phyloP scores from a whole-genome alignment of 2,888 invertebrate genomes.

The Parnassius glacialis region DNA sequence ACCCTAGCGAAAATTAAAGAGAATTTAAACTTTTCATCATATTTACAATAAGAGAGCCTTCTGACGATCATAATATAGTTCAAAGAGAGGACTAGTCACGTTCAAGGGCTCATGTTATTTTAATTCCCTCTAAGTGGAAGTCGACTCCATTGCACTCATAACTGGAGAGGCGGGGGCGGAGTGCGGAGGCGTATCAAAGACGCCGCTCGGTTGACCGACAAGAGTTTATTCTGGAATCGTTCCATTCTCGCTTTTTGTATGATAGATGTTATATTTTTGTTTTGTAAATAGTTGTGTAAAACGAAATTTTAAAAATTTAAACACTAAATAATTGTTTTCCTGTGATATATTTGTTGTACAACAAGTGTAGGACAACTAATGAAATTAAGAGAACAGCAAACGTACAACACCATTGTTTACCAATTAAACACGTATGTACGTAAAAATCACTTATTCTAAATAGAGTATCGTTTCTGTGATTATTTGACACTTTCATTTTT shows the following conservation, averaged over 20 bases:
- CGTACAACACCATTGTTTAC: too few species aligned
- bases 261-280: not conserved
- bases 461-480: too few species aligned
- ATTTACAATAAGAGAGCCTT: constrained; percentile 16
- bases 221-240: constrained; percentile 40
- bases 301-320: too few species aligned
- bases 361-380: too few species aligned
- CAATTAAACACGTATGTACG: too few species aligned
- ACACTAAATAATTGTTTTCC: too few species aligned
- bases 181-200: constrained; percentile 52
- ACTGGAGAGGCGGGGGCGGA: constrained; percentile 26
- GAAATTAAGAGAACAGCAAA: too few species aligned
- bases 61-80: constrained; percentile 12
- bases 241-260: not conserved
- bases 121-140: constrained; percentile 59
- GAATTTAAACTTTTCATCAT: constrained; percentile 18
- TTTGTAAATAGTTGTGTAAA: not conserved
- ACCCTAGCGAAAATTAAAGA: constrained; percentile 9
- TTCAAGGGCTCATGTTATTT: constrained; percentile 49
- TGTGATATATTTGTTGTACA: too few species aligned
- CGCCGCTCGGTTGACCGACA: constrained; percentile 44
- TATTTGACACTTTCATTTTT: too few species aligned
- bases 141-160: constrained; percentile 35
- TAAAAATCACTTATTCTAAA: too few species aligned
- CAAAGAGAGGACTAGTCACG: constrained; percentile 18